These are phyloP conservation scores for Lutjanus erythropterus DNA, from an alignment of 2,113 vertebrate species.

Conservation along the genomic window DNA sequence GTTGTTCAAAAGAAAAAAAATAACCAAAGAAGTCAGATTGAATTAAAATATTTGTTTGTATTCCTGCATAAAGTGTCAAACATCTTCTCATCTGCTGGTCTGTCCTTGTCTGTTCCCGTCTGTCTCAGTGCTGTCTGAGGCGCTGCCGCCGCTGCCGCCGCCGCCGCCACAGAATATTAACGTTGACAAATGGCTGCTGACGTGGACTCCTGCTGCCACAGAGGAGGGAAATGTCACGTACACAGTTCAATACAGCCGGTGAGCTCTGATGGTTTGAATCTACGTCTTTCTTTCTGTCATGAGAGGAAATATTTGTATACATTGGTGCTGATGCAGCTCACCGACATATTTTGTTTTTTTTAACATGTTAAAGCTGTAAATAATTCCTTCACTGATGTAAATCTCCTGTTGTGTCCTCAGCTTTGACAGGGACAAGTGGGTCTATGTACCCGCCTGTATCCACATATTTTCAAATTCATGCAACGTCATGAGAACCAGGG, in stretches of 20 bases:
- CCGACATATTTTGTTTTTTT: background rate
- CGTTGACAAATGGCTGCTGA: slow-evolving; percentile 13
- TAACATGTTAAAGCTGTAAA: no score
- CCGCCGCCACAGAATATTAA: slow-evolving; percentile 19
- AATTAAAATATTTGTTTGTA: background rate
- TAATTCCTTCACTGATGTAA: background rate
- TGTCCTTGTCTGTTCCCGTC: background rate
- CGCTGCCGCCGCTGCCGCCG: background rate
- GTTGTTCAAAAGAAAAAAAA: background rate
- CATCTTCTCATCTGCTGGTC: background rate
- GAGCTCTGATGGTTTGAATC: background rate
- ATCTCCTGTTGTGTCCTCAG: slow-evolving; percentile 10
- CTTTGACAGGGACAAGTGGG: background rate
- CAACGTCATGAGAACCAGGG: background rate
- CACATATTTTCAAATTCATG: slow-evolving; percentile 17
- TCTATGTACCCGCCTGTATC: slow-evolving; percentile 16
- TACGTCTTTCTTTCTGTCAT: background rate
- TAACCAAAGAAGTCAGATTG: background rate
- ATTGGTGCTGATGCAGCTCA: background rate
- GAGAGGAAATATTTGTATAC: background rate
- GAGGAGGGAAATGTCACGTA: slow-evolving; percentile 3
- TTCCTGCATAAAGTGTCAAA: background rate
- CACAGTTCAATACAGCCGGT: slow-evolving; percentile 41
- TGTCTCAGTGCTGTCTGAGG: background rate
- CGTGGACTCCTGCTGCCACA: slow-evolving; percentile 19